These are phyloP conservation scores for Gobius niger DNA, from an alignment of 2,113 vertebrate species.

Conservation along the genomic window DNA sequence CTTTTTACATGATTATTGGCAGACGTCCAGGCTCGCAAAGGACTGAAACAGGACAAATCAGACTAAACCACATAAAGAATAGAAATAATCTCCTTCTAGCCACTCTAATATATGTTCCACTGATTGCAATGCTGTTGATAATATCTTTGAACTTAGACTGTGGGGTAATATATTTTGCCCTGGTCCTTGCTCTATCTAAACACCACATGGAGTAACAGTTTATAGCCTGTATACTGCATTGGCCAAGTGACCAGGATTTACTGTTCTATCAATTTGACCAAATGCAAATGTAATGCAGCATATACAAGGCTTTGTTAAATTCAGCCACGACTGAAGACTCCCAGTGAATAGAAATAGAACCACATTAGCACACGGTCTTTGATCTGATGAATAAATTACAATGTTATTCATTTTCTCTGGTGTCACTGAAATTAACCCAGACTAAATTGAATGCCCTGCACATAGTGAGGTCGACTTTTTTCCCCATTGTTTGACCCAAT, in stretches of 20 bases:
- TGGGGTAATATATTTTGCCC: background rate
- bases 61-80: background rate
- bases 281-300: conserved; percentile 34
- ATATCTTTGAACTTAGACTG: background rate
- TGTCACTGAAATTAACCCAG: conserved; percentile 27
- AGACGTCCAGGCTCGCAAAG: conserved; percentile 22
- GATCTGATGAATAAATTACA: conserved; percentile 52
- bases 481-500: background rate
- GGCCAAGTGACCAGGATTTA: background rate
- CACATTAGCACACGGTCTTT: conserved; percentile 42
- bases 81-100: conserved; percentile 8
- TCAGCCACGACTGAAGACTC: conserved; percentile 13
- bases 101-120: background rate
- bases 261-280: conserved; percentile 14
- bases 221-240: background rate
- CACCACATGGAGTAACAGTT: background rate
- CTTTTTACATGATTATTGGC: conserved; percentile 54
- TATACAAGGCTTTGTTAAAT: conserved; percentile 23
- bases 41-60: conserved; percentile 14
- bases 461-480: background rate
- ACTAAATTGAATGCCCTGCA: conserved; percentile 1
- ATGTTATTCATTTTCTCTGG: conserved; percentile 30
- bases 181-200: background rate
- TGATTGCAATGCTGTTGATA: background rate
- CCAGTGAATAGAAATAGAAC: conserved; percentile 39